phyloP scores from a whole-genome alignment of 1,140 invertebrate genomes.

The Lucilia sericata region DNA sequence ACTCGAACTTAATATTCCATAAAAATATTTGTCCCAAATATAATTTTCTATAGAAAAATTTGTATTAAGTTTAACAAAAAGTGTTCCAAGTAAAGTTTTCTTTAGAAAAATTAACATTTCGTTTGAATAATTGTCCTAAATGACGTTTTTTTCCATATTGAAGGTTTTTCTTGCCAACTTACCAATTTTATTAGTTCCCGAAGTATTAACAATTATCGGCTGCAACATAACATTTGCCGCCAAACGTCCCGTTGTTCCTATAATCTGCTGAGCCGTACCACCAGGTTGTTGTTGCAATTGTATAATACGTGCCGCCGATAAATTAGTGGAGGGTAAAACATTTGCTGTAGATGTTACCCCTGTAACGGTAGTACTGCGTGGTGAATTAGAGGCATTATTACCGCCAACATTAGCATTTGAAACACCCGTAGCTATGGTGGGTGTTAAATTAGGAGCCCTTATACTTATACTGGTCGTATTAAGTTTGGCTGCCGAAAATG shows the following conservation, averaged over 20 bases:
- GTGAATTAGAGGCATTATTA: constrained; percentile 49
- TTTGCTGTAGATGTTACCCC: constrained; percentile 48
- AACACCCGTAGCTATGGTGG: constrained; percentile 52
- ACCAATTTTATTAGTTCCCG: constrained; percentile 61
- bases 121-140: no score
- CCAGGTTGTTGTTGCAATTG: constrained; percentile 63
- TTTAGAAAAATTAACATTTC: no score
- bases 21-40: no score
- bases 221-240: constrained; percentile 63
- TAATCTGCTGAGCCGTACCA: constrained; percentile 59
- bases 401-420: constrained; percentile 51
- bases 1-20: no score
- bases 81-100: no score
- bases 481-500: constrained; percentile 59
- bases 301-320: constrained; percentile 64
- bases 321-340: constrained; percentile 54
- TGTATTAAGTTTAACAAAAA: no score
- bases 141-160: no score
- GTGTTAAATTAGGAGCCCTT: constrained; percentile 62
- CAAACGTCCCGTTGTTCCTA: constrained; percentile 59
- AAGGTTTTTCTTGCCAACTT: constrained; percentile 44
- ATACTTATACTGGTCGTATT: constrained; percentile 66
- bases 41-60: no score
- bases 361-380: constrained; percentile 51
- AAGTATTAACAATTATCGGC: constrained; percentile 64